A percentile compares a stretch with the other conserved stretches of the same genome.
Conservation (phyloP, 2,113 vertebrate species). For the Etia nguti region DNA sequence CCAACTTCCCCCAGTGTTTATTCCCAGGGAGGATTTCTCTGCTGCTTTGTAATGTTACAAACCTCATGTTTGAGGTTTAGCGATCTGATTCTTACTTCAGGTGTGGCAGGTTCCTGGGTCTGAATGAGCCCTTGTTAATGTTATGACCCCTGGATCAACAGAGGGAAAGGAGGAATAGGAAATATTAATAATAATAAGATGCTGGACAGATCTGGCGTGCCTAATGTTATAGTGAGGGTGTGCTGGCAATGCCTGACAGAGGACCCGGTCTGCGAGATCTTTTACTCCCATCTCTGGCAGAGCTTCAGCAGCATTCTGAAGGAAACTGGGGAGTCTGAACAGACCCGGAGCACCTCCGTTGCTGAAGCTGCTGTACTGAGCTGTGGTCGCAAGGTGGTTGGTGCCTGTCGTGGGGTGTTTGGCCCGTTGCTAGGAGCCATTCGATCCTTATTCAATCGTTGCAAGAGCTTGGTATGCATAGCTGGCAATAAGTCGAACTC, state of each 20-base stretch:
- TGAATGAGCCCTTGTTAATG: background rate
- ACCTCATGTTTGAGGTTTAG: background rate
- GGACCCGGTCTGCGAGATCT: no score
- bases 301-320: no score
- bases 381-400: background rate
- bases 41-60: background rate
- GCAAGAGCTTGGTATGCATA: background rate
- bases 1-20: background rate
- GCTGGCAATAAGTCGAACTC: background rate
- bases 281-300: no score
- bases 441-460: fast-evolving
- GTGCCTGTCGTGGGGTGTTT: fast-evolving
- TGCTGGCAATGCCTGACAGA: no score
- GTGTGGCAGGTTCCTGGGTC: background rate
- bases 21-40: background rate
- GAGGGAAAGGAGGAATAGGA: background rate
- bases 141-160: no score
- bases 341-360: background rate
- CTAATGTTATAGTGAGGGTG: no score
- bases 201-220: no score
- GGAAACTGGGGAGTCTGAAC: no score
- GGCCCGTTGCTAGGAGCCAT: fast-evolving
- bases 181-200: fast-evolving
- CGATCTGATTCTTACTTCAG: background rate
- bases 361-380: background rate